A percentile compares a stretch with the other conserved stretches of the same genome.
phyloP scores from a whole-genome alignment of 2,888 invertebrate species.

The Hipparchia sbordonii region DNA sequence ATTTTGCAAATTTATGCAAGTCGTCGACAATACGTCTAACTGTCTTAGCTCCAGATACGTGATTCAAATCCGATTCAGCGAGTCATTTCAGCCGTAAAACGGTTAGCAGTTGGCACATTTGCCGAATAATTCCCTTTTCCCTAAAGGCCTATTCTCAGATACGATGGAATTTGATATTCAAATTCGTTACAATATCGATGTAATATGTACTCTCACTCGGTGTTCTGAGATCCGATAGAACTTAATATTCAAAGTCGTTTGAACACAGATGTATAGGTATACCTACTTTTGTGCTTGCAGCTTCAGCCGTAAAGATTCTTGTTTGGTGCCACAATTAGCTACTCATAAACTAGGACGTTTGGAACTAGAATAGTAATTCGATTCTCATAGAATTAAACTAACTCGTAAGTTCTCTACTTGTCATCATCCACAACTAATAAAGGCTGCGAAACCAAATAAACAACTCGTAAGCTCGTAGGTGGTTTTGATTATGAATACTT shows the following conservation, averaged over 20 bases:
- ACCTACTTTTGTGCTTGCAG: slow-evolving; percentile 34
- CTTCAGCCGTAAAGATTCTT: slow-evolving; percentile 33
- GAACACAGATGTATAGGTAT: slow-evolving; percentile 45
- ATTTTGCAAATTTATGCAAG: slow-evolving; percentile 82
- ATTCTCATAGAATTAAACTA: too few relatives aligned
- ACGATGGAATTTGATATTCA: slow-evolving; percentile 66
- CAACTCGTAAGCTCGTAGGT: too few relatives aligned
- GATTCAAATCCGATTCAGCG: slow-evolving; percentile 78
- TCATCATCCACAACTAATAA: too few relatives aligned
- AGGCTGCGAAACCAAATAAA: too few relatives aligned
- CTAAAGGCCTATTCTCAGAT: slow-evolving; percentile 55
- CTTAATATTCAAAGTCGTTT: slow-evolving; percentile 68
- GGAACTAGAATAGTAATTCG: too few relatives aligned
- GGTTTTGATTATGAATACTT: too few relatives aligned
- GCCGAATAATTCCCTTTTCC: slow-evolving; percentile 67
- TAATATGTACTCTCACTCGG: slow-evolving; percentile 27
- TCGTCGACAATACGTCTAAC: slow-evolving; percentile 77
- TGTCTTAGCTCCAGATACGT: slow-evolving; percentile 73
- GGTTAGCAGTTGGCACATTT: slow-evolving; percentile 77
- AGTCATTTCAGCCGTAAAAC: slow-evolving; percentile 76
- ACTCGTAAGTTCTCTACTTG: too few relatives aligned
- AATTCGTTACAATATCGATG: slow-evolving; percentile 55
- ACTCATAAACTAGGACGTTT: not conserved
- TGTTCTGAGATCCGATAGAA: slow-evolving; percentile 47
- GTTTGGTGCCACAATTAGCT: slow-evolving; percentile 13